These are phyloP conservation scores for Chondrilla cf. caribensis DNA, from an alignment of 37 sponge, comb jelly and placozoan genomes.

Conservation along the genomic window DNA sequence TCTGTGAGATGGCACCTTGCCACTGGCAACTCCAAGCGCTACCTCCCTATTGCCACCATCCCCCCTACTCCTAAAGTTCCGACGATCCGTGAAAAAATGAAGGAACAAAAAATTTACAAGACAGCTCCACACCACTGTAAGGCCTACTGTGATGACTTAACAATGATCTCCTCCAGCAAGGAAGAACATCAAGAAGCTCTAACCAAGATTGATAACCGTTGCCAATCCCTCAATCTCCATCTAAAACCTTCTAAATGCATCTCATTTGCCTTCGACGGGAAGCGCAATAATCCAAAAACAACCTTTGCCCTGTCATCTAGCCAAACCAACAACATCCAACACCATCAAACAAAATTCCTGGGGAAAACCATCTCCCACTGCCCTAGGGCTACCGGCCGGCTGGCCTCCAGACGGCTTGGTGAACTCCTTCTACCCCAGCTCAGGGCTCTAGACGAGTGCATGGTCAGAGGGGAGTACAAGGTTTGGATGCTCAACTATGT, in stretches of 20 bases:
- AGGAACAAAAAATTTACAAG: neutral
- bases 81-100: neutral
- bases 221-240: neutral
- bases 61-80: neutral
- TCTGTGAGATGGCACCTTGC: neutral
- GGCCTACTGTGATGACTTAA: conserved; percentile 21
- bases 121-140: conserved; percentile 5
- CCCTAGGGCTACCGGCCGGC: neutral
- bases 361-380: neutral
- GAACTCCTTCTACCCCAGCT: neutral
- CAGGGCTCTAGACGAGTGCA: neutral
- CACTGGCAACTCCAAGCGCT: neutral
- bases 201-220: neutral
- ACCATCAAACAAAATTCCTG: neutral
- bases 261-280: neutral
- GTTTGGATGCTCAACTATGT: neutral
- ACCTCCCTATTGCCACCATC: neutral
- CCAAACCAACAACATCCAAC: neutral
- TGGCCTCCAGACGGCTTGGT: neutral
- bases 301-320: neutral
- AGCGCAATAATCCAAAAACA: neutral
- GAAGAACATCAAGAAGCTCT: conserved; percentile 15
- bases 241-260: conserved; percentile 11
- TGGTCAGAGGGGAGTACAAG: conserved; percentile 6
- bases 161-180: neutral